These are phyloP conservation scores for Cantharis nigra DNA, from an alignment of 2,888 invertebrate genomes.

Conservation along the genomic window DNA sequence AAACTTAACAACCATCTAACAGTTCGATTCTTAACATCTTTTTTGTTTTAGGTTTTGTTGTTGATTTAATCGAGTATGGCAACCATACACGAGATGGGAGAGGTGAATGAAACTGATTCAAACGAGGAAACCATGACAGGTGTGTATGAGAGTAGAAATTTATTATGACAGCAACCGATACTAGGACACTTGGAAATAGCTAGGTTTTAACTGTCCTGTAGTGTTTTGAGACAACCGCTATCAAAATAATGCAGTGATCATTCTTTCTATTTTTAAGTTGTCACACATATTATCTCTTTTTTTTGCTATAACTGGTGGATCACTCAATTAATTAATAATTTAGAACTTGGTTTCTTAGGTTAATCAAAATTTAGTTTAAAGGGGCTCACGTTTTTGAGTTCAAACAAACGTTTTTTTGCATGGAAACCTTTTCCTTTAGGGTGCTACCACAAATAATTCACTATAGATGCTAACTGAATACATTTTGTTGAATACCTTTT, in stretches of 20 bases:
- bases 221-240: background rate
- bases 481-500: no score
- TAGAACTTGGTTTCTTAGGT: no score
- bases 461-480: no score
- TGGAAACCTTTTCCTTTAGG: no score
- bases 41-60: constrained; percentile 9
- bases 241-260: background rate
- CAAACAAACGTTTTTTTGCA: no score
- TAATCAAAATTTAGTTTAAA: no score
- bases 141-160: constrained; percentile 1
- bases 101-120: constrained; percentile 53
- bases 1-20: background rate
- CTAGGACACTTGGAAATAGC: background rate
- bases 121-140: constrained; percentile 50
- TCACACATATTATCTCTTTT: no score
- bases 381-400: no score
- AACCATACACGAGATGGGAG: constrained; percentile 54
- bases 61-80: constrained; percentile 49
- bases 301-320: no score
- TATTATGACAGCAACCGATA: background rate
- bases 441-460: no score
- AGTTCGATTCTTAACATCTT: background rate
- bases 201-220: background rate
- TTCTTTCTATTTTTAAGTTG: background rate
- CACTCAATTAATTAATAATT: no score